These are phyloP conservation scores for Caenorhabditis afra DNA, from an alignment of 2,888 invertebrate genomes.

Conservation along the genomic window DNA sequence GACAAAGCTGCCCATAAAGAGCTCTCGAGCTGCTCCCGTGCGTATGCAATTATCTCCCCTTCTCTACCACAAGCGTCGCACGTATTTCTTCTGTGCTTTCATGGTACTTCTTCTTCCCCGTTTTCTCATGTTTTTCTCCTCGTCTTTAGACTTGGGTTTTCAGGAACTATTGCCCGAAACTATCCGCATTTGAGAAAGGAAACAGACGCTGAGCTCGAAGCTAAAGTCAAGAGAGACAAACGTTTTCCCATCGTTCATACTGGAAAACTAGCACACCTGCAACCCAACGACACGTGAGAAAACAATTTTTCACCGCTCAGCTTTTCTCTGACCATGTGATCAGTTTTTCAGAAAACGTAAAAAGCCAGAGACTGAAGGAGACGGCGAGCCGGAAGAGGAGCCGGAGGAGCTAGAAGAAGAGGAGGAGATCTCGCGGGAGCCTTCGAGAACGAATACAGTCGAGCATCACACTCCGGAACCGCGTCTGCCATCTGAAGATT, in stretches of 20 bases:
- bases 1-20: slow-evolving; percentile 50
- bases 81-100: slow-evolving; percentile 42
- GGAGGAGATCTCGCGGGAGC: slow-evolving; percentile 29
- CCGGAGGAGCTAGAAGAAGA: slow-evolving; percentile 32
- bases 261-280: too few relatives aligned
- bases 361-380: too few relatives aligned
- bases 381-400: not conserved
- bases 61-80: slow-evolving; percentile 30
- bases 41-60: slow-evolving; percentile 52
- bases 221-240: too few relatives aligned
- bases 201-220: not conserved
- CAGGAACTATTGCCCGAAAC: not conserved
- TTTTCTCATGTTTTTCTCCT: slow-evolving; percentile 10
- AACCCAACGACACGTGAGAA: too few relatives aligned
- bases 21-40: slow-evolving; percentile 39
- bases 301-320: too few relatives aligned
- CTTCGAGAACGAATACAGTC: slow-evolving; percentile 52
- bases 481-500: slow-evolving; percentile 6
- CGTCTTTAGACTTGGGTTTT: slow-evolving; percentile 12
- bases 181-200: slow-evolving; percentile 17
- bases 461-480: slow-evolving; percentile 56
- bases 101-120: slow-evolving; percentile 24
- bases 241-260: too few relatives aligned
- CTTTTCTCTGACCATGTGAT: too few relatives aligned
- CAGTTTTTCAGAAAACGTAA: too few relatives aligned